Conservation (phyloP, 2,797 vertebrate species). For the Austrolebias charrua region DNA sequence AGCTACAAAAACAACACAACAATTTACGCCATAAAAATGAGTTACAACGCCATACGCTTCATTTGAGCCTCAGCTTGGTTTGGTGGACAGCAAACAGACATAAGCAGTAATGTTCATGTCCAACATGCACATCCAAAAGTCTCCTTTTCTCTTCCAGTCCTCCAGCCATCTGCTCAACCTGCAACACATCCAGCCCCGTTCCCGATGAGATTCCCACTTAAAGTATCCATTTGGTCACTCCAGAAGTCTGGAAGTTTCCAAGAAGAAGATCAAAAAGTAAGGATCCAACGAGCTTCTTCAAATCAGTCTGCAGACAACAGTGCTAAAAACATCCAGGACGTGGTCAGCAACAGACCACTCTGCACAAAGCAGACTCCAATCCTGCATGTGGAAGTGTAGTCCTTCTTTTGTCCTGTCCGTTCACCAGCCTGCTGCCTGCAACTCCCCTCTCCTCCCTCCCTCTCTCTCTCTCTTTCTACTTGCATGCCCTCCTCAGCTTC, state of each 20-base stretch:
- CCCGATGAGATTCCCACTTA: constrained; percentile 12
- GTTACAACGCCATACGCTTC: too few species aligned
- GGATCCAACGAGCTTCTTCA: neutral
- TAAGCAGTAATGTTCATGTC: neutral
- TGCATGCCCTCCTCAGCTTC: constrained; percentile 18
- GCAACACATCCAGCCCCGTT: constrained; percentile 11
- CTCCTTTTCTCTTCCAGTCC: neutral
- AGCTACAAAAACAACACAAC: constrained; percentile 5
- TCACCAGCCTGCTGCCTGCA: constrained; percentile 56
- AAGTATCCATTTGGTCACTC: constrained; percentile 2
- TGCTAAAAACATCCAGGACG: constrained; percentile 16
- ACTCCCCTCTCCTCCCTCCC: constrained; percentile 48
- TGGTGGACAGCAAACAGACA: neutral
- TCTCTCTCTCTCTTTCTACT: constrained; percentile 22
- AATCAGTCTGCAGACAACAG: constrained; percentile 24
- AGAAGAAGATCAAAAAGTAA: neutral
- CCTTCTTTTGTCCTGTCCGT: constrained; percentile 69
- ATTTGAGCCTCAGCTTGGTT: too few species aligned
- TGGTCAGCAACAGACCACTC: neutral
- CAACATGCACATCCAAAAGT: constrained; percentile 16
- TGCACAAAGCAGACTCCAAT: constrained; percentile 20
- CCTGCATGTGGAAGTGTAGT: constrained; percentile 51
- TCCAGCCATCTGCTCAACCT: constrained; percentile 14
- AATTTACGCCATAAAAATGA: too few species aligned
- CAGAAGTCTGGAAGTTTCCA: constrained; percentile 14